Evolutionary conservation across 2,797 vertebrate genomes (phyloP), one percentile per base, ranked within the genome.

Genomic region (Sebastes hubbsi): DNA sequence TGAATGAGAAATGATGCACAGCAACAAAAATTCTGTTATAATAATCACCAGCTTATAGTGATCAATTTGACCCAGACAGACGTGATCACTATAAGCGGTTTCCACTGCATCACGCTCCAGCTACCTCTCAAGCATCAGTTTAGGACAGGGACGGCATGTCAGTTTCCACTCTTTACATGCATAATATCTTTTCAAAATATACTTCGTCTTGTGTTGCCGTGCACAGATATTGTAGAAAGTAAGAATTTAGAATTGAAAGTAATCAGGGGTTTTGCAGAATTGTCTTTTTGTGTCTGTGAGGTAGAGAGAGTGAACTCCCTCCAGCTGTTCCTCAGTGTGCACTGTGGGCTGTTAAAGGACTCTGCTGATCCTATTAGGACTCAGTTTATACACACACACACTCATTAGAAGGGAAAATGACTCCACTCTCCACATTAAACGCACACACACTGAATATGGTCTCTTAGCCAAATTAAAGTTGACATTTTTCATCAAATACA

Each of bases 311-410:
- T 55, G 56, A 36, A 29, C 52, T 36, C 27, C 71, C 64, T 69
- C 46, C 78, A 75, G 71, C 72, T 83, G 82, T 68, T 83, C 60
- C 73, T 65, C 55, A 27, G 25, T 56, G 73, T 55, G 52, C 34
- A 13, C 62, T 68, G 61, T 67, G 66, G 70, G 59, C 61, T 77
- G 72, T 62, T 69, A 82, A 65, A 70, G 32, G 61, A 52, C 74
- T 78, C 74, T n/a, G 12, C 79, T 72, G 75, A 85, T 83, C 76
- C 70, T 72, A 73, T 89, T 82, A 83, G 38, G 64, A 77, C 63
- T 64, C 68, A 36, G 13, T 69, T 65, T 49, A 49, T 22, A 58
- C 66, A 75, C 63, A 77, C 73, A 69, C 73, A 69, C 46, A 65
- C 59, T 72, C 73, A 80, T 81, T 81, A 78, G 68, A 81, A 76